Evolutionary conservation across 2,113 vertebrate genomes (phyloP), one percentile per base, ranked within the genome.

Genomic region (Bothrops jararaca): DNA sequence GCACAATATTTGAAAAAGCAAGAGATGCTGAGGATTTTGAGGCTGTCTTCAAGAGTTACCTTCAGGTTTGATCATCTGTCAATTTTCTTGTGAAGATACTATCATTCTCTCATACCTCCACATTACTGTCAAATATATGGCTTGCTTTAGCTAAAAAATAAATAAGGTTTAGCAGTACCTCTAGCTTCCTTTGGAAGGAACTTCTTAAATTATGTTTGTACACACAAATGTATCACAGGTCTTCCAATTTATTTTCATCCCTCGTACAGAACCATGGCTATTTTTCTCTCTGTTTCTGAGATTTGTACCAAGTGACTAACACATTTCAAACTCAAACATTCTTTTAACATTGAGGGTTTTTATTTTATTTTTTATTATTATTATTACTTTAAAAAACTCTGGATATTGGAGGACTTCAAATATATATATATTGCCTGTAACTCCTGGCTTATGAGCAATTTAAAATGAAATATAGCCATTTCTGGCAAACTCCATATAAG

Each of bases 381-480:
- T 53, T 91, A 50, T 58, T 91, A 50, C 1, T 50, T 87, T 64
- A 3, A 52, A 57, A 48, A 89, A 92, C 45, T 50, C 39, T 7
- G 39, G 42, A 57, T 20, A 85, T 92, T 89, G 29, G 52, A 58
- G 39, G 13, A 45, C 69, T 88, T 69, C 50, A 89, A 86, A 90
- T 39, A 48, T 86, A 93, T 86, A 93, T 29, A 50, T 90, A 42
- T 90, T 90, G 56, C 53, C 54, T 6, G 20, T 86, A 53, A 90
- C 74, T 64, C 54, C 20, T 52, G n/a, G 69, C 53, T 52, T 85
- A 90, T 42, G 92, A 60, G 54, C 39, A 58, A 86, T 52, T 85
- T 69, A 90, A 90, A 90, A 86, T 39, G 39, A 52, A 93, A 90
- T 90, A 54, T 20, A 42, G 53, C 52, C 23, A 52, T 93, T 89